A percentile compares a stretch with the other conserved stretches of the same genome.
These are phyloP conservation scores for Ips nitidus DNA, from an alignment of 1,140 invertebrate genomes.

Conservation along the genomic window DNA sequence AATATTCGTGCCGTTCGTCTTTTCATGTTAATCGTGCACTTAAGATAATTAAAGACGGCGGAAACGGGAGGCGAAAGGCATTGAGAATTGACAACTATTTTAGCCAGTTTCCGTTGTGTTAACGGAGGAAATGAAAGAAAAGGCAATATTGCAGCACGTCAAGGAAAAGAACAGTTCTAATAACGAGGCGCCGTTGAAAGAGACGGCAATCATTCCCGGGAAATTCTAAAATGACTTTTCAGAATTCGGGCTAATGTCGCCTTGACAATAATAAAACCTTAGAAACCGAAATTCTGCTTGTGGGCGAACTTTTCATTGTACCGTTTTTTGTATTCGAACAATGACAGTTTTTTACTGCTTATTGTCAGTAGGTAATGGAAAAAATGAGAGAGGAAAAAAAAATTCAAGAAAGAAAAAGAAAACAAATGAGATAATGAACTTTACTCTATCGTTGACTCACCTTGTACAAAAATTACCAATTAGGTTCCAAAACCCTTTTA, in stretches of 20 bases:
- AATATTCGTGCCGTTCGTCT: neutral
- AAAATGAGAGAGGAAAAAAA: no score
- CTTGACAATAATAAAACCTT: conserved; percentile 1
- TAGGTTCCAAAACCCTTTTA: no score
- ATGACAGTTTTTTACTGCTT: neutral
- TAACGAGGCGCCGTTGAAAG: conserved; percentile 14
- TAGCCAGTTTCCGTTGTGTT: conserved; percentile 27
- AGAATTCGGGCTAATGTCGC: conserved; percentile 10
- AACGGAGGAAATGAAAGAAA: conserved; percentile 29
- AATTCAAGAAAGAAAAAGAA: no score
- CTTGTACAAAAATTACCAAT: no score
- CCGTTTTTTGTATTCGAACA: conserved; percentile 3
- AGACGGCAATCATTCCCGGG: conserved; percentile 6
- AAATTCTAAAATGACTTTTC: conserved; percentile 8
- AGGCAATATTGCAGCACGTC: conserved; percentile 18
- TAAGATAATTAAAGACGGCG: conserved; percentile 26
- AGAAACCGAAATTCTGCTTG: conserved; percentile 3
- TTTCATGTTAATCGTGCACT: conserved; percentile 30
- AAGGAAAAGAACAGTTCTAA: conserved; percentile 16
- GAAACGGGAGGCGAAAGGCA: conserved; percentile 11
- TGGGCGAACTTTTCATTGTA: conserved; percentile 5
- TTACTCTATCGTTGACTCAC: no score
- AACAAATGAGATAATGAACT: no score
- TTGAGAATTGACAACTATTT: conserved; percentile 30
- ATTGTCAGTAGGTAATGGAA: no score